A percentile compares a stretch with the other conserved stretches of the same genome.
These are phyloP conservation scores for Carposina sasakii DNA, from an alignment of 1,140 invertebrate species.

Conservation along the genomic window DNA sequence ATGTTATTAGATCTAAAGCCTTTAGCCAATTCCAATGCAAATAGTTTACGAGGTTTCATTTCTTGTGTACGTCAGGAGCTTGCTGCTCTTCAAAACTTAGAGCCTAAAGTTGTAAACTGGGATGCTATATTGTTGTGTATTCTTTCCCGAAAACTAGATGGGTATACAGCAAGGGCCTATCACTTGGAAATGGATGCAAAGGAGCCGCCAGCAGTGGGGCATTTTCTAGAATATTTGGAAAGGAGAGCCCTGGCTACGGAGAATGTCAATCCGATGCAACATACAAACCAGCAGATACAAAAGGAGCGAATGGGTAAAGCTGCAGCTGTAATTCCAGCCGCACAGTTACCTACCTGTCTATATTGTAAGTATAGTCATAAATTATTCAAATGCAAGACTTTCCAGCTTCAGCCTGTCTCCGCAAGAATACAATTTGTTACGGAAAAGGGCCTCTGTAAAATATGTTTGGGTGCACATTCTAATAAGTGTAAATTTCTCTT, in stretches of 20 bases:
- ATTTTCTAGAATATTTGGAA: neutral
- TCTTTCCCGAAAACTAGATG: neutral
- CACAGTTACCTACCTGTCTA: too few species aligned
- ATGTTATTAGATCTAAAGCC: constrained; percentile 1
- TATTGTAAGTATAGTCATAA: too few species aligned
- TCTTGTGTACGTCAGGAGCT: neutral
- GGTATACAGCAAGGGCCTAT: neutral
- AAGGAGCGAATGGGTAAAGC: too few species aligned
- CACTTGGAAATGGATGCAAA: neutral
- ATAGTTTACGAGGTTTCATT: constrained; percentile 3
- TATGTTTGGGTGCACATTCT: too few species aligned
- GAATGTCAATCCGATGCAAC: neutral
- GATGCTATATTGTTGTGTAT: neutral
- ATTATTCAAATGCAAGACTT: too few species aligned
- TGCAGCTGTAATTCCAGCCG: too few species aligned
- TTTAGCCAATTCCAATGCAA: constrained; percentile 5
- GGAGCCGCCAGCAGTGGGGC: neutral
- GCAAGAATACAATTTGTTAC: too few species aligned
- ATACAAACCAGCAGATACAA: too few species aligned
- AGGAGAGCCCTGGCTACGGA: neutral
- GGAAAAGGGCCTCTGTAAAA: too few species aligned
- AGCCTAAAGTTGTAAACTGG: neutral
- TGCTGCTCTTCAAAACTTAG: neutral
- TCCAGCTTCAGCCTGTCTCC: too few species aligned
- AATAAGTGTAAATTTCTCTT: too few species aligned